Conservation (phyloP, 2,888 invertebrate genomes). For the Agrotis ipsilon region DNA sequence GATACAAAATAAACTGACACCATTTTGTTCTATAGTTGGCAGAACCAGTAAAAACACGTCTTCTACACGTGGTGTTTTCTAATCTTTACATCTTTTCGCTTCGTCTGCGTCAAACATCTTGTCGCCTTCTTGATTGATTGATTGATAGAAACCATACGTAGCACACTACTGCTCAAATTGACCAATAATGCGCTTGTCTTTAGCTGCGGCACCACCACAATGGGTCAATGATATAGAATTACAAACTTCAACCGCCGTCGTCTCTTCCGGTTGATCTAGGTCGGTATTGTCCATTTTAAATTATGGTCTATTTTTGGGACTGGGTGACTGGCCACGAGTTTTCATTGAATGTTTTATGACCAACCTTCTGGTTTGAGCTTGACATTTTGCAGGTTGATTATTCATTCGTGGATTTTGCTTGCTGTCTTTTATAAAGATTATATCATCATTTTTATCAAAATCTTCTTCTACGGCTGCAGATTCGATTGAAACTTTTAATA, state of each 20-base stretch:
- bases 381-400: not conserved
- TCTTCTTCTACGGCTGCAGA: no score
- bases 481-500: no score
- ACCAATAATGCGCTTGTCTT: constrained; percentile 16
- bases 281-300: constrained; percentile 36
- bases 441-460: no score
- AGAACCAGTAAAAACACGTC: not conserved
- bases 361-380: not conserved
- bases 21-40: not conserved
- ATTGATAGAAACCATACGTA: constrained; percentile 15
- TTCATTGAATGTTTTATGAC: not conserved
- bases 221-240: constrained; percentile 45
- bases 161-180: constrained; percentile 16
- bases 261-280: constrained; percentile 46
- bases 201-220: constrained; percentile 13
- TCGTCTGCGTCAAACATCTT: not conserved
- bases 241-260: constrained; percentile 30
- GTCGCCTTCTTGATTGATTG: constrained; percentile 23
- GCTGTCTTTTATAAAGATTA: no score
- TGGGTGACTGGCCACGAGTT: constrained; percentile 7
- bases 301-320: constrained; percentile 28
- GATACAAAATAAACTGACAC: not conserved
- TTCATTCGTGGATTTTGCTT: no score
- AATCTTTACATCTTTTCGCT: not conserved
- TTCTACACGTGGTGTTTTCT: not conserved